These are phyloP conservation scores for Malurus alboscapulatus DNA, from an alignment of 2,113 vertebrate genomes.

Conservation along the genomic window DNA sequence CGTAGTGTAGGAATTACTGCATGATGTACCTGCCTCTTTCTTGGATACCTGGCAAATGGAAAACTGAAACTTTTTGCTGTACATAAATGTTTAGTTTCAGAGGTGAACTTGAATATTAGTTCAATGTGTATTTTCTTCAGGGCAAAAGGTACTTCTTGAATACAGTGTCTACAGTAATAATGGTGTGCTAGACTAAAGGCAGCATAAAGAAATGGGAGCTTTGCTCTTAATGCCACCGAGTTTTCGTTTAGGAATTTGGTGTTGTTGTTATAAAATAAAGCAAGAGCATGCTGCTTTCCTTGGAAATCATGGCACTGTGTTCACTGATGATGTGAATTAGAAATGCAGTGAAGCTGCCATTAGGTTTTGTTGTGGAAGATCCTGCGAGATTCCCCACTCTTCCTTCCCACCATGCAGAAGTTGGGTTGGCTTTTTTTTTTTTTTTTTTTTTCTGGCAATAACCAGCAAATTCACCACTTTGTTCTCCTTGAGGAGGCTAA, in stretches of 20 bases:
- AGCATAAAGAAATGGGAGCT: not conserved
- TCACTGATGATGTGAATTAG: not conserved
- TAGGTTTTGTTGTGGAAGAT: accelerated
- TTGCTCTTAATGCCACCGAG: not conserved
- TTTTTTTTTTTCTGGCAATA: not conserved
- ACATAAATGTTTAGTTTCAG: not conserved
- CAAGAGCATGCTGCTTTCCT: not conserved
- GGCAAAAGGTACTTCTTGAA: not conserved
- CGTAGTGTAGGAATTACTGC: not conserved
- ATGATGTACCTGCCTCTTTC: not conserved
- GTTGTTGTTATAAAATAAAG: not conserved
- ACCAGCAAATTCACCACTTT: not conserved
- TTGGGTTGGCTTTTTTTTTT: not conserved
- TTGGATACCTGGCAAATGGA: not conserved
- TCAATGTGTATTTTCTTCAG: not conserved
- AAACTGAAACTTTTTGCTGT: not conserved
- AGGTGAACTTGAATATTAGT: not conserved
- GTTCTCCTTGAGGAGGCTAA: not conserved
- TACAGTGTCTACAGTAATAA: not conserved
- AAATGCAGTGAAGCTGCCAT: not conserved
- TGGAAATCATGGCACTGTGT: not conserved
- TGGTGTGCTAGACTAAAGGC: not conserved
- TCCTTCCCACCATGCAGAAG: not conserved
- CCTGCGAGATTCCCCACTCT: not conserved
- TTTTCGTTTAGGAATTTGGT: not conserved